Percentiles rank a stretch among this genome's conserved stretches.
phyloP scores from a whole-genome alignment of 2,888 invertebrate genomes.

The Tortricodes alternella region DNA sequence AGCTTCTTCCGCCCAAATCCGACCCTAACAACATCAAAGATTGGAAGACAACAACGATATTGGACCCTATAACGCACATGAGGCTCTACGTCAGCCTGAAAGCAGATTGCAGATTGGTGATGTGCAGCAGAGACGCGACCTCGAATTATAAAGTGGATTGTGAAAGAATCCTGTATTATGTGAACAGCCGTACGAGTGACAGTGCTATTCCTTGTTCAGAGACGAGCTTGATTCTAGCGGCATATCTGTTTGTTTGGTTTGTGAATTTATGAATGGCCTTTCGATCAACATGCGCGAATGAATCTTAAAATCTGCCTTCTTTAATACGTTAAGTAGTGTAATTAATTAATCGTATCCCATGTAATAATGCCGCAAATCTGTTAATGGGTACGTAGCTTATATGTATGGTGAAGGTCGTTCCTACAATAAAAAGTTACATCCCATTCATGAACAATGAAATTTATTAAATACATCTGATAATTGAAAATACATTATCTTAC shows the following conservation, averaged over 20 bases:
- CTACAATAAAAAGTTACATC: constrained; percentile 27
- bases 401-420: constrained; percentile 16
- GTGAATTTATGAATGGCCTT: not conserved
- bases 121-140: constrained; percentile 69
- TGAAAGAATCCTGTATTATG: constrained; percentile 61
- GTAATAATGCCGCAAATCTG: too few relatives aligned
- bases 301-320: not conserved
- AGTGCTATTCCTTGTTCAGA: constrained; percentile 34
- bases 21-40: constrained; percentile 51
- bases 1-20: constrained; percentile 42
- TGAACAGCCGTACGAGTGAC: constrained; percentile 59
- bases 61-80: constrained; percentile 62
- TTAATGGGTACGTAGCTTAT: too few relatives aligned
- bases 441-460: not conserved
- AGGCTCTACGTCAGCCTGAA: constrained; percentile 65
- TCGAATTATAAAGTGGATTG: constrained; percentile 68
- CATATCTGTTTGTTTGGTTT: constrained; percentile 6
- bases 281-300: not conserved
- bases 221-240: constrained; percentile 1
- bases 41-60: constrained; percentile 63
- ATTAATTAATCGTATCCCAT: too few relatives aligned
- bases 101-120: constrained; percentile 65
- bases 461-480: too few relatives aligned
- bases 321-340: not conserved
- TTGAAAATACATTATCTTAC: too few relatives aligned